phyloP scores from a whole-genome alignment of 2,888 invertebrate species.

The Theretra japonica region DNA sequence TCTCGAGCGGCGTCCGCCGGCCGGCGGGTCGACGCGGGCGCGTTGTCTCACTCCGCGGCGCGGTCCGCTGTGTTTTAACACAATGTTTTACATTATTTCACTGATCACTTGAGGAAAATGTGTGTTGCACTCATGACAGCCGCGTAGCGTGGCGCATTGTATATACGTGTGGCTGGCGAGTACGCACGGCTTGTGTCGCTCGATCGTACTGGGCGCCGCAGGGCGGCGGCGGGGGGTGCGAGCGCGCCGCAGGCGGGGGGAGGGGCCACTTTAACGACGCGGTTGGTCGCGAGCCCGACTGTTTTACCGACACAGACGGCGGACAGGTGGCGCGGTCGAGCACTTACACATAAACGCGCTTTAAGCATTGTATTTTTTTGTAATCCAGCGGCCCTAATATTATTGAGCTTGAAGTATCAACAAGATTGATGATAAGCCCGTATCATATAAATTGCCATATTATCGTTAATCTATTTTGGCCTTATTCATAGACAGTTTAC shows the following conservation, averaged over 20 bases:
- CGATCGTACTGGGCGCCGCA: conserved; percentile 77
- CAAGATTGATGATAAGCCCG: neutral
- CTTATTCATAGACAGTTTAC: too few species aligned
- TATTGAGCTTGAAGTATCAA: neutral
- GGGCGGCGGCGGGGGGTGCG: conserved; percentile 53
- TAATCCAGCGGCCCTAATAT: neutral
- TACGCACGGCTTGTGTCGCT: conserved; percentile 76
- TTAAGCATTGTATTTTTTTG: conserved; percentile 36
- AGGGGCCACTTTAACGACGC: conserved; percentile 56
- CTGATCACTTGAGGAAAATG: conserved; percentile 74
- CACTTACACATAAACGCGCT: conserved; percentile 41
- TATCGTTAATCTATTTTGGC: too few species aligned
- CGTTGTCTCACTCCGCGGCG: conserved; percentile 81
- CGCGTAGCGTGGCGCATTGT: conserved; percentile 74
- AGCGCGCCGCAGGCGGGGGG: conserved; percentile 57
- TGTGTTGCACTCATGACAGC: conserved; percentile 71
- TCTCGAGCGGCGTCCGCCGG: conserved; percentile 87
- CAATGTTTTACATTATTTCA: conserved; percentile 85
- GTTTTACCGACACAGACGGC: conserved; percentile 55
- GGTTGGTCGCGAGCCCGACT: conserved; percentile 39
- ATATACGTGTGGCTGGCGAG: conserved; percentile 53
- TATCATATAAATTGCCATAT: neutral
- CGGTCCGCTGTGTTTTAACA: conserved; percentile 84
- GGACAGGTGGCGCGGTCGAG: conserved; percentile 72
- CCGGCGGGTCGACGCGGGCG: conserved; percentile 84